Evolutionary conservation across 2,888 invertebrate genomes (phyloP), one percentile per base, ranked within the genome.

Genomic region (Cancer borealis): DNA sequence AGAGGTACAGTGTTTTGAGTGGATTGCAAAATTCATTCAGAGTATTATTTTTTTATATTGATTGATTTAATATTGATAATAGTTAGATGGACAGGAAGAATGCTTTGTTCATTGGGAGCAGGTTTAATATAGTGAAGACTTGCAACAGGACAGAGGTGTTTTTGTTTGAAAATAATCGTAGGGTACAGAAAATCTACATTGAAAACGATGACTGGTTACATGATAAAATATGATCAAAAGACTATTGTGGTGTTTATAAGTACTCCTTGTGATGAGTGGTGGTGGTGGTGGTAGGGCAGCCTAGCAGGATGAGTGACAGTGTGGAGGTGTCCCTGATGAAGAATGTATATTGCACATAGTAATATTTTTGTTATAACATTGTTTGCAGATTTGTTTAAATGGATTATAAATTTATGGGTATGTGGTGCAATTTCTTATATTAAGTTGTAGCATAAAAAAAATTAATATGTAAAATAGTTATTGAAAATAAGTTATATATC

Each of bases 1-100:
- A 3, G 17, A 88, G 88, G n/a, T 46, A 89, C 47, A 49, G 88
- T 47, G 47, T n/a, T 89, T 21, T n/a, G 88, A 26, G n/a, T 89
- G 88, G 47, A 49, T 47, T 89, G 49, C 26, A 47, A 47, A 49
- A 39, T 46, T 49, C 46, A 47, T 84, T 14, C 39, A 84, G 84
- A 84, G 30, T 84, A 89, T 47, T 89, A 89, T 89, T 49, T 47
- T 88, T 89, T 89, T 89, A 47, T 49, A 49, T 89, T 46, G n/a
- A 89, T 89, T 21, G 46, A 89, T n/a, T 21, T 89, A 89, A 26
- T 49, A 49, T 49, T 89, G 47, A 89, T 89, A 21, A n/a, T 89
- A 89, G 47, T 89, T 47, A 17, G 5, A 49, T 73, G 26, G n/a
- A 73, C 14, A 73, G 26, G 73, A 73, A 26, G 73, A 73, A 73